Percentiles rank a stretch among this genome's conserved stretches.
phyloP scores from a whole-genome alignment of 2,113 vertebrate species.

The Collichthys lucidus region DNA sequence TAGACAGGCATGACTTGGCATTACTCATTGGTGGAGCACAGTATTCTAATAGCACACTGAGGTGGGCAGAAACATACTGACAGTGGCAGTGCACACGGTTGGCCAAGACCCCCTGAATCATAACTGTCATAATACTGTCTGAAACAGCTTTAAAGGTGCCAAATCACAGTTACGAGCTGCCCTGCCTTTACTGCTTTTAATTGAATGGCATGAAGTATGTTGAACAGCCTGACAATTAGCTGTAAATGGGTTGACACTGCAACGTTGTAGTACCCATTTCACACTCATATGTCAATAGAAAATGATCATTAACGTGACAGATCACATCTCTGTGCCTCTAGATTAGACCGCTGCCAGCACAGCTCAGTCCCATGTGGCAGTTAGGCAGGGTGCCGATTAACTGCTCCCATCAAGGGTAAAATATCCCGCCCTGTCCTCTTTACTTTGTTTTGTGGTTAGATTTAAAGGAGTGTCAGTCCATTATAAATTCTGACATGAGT shows the following conservation, averaged over 20 bases:
- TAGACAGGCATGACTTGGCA: not conserved
- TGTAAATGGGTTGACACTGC: constrained; percentile 37
- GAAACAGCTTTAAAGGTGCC: constrained; percentile 33
- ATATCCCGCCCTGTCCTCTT: not conserved
- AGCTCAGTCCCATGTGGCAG: not conserved
- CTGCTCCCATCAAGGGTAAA: constrained; percentile 17
- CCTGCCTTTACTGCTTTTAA: constrained; percentile 14
- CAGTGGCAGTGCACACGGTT: constrained; percentile 16
- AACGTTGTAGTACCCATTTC: constrained; percentile 9
- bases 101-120: constrained; percentile 32
- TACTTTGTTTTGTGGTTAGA: constrained; percentile 19
- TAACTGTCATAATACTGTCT: constrained; percentile 30
- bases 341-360: constrained; percentile 8
- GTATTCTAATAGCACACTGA: not conserved
- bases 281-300: constrained; percentile 42
- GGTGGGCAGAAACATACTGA: constrained; percentile 16
- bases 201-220: constrained; percentile 16
- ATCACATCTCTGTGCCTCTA: constrained; percentile 19
- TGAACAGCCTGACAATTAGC: constrained; percentile 59
- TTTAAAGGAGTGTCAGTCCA: constrained; percentile 17
- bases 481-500: not conserved
- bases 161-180: constrained; percentile 21
- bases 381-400: constrained; percentile 13
- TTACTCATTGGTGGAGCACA: constrained; percentile 3
- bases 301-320: constrained; percentile 48